These are phyloP conservation scores for Lepus townsendii DNA, from an alignment of 2,797 vertebrate species.

Conservation along the genomic window DNA sequence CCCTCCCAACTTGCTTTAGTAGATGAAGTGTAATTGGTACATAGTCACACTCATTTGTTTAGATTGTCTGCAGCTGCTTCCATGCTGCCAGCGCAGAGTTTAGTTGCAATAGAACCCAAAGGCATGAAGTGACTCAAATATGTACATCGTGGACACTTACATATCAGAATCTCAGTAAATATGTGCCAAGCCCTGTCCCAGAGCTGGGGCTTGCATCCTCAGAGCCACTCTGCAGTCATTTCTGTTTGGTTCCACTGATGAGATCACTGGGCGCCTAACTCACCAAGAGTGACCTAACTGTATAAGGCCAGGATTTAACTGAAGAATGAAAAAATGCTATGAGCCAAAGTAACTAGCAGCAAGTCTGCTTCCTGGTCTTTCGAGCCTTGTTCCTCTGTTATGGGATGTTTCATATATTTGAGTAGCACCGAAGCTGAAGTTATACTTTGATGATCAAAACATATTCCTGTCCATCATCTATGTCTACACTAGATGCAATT, in stretches of 20 bases:
- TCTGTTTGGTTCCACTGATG: not conserved
- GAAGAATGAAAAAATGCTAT: conserved; percentile 27
- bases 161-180: not conserved
- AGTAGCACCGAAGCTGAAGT: conserved; percentile 49
- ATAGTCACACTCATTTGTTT: not conserved
- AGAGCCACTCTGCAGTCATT: not conserved
- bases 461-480: not conserved
- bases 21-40: not conserved
- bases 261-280: not conserved
- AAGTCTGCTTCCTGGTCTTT: conserved; percentile 12
- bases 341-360: conserved; percentile 13
- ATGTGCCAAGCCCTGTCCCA: not conserved
- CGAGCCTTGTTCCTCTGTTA: conserved; percentile 33
- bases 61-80: not conserved
- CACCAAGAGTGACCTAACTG: conserved; percentile 7
- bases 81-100: not conserved
- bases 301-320: not conserved
- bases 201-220: not conserved
- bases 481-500: not conserved
- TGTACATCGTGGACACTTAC: not conserved
- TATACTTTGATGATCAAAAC: conserved; percentile 61
- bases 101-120: not conserved
- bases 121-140: not conserved
- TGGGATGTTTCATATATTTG: conserved; percentile 43
- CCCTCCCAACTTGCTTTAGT: not conserved